Evolutionary conservation across 2,113 vertebrate genomes (phyloP), one percentile per base, ranked within the genome.

Genomic region (Mionectes macconnelli): DNA sequence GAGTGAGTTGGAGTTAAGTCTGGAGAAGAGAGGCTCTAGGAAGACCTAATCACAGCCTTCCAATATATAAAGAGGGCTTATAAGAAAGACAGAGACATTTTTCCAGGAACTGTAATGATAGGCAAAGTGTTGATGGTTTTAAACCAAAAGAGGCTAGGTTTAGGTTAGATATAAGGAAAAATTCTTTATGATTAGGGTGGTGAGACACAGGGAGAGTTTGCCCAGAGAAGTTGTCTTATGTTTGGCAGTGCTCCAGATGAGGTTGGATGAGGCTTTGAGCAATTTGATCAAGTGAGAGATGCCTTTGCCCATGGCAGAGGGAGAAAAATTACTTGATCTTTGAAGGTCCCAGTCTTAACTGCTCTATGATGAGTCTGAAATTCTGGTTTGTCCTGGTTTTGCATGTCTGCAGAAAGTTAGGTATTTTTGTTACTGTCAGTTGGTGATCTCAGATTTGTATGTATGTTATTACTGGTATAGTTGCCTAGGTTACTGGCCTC

Each of bases 91-190:
- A 8, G 8, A 50, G 14, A 37, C 3, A n/a, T 28, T 75, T 75
- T 82, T 39, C 23, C 23, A 60, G 28, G 12, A 7, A 20, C 2
- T 12, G 3, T 28, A 45, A 7, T 0, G 0, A 60, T 5, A 52
- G 28, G 24, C 53, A 45, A 67, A 45, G 7, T 20, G 39, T n/a
- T 14, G 39, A 30, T 30, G 20, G 7, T 45, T 75, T 75, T 39
- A 44, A 75, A n/a, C 13, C 12, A 33, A 40, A n/a, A 60, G 13
- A 40, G 8, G 4, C 28, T 67, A 30, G 10, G 6, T 53, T 60
- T 60, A 68, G n/a, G 30, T 68, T 40, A 31, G 16, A 14, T 40
- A 18, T n/a, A 47, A 75, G 9, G 23, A 68, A 45, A 45, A 30
- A 68, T 60, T 53, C 13, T 53, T 75, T 24, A 45, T 82, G 15